A percentile compares a stretch with the other conserved stretches of the same genome.
Conservation (phyloP, 2,113 vertebrate species). For the Patagioenas fasciata region DNA sequence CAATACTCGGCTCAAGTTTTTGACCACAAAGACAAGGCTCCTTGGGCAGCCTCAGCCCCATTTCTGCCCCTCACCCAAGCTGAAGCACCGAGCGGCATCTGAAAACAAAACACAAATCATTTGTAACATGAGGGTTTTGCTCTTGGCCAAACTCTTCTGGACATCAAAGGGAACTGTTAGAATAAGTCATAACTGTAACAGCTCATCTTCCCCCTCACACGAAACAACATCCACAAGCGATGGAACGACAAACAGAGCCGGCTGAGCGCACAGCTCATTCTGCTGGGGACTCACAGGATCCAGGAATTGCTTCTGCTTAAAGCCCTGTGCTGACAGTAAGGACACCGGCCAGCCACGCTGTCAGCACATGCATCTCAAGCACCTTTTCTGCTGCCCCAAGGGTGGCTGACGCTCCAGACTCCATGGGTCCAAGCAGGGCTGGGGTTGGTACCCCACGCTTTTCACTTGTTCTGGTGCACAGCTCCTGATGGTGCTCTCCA, state of each 20-base stretch:
- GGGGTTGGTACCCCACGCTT: rapidly evolving
- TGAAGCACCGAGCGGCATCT: too few relatives aligned
- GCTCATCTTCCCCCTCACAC: background rate
- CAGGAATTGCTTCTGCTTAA: background rate
- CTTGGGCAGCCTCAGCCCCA: background rate
- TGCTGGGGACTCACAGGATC: background rate
- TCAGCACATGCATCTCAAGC: background rate
- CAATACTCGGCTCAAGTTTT: background rate
- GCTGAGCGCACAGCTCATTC: background rate
- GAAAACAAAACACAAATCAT: background rate
- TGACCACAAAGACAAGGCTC: background rate
- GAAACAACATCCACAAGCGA: background rate
- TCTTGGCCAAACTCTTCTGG: background rate
- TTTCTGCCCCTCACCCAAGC: background rate
- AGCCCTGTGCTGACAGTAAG: background rate
- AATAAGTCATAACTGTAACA: background rate
- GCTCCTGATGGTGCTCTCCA: background rate
- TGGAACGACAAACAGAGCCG: background rate
- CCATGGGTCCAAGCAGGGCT: background rate
- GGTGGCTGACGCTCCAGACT: background rate
- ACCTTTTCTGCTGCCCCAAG: background rate
- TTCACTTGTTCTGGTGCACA: background rate
- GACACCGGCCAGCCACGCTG: background rate
- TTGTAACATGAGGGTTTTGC: background rate
- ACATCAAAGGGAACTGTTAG: background rate